These are phyloP conservation scores for Anthophora plumipes DNA, from an alignment of 2,888 invertebrate species.

Conservation along the genomic window DNA sequence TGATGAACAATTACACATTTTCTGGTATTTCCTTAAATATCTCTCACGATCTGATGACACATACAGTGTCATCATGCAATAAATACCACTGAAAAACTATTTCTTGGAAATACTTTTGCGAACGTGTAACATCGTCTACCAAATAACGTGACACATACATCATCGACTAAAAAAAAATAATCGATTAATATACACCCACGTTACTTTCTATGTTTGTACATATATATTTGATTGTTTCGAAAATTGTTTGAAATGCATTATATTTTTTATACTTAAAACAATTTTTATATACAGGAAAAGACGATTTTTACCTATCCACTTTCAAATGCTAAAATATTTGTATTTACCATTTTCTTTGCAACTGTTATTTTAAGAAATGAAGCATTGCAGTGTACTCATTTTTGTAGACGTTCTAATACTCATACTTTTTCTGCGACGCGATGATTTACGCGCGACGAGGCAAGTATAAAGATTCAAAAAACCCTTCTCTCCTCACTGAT, in stretches of 20 bases:
- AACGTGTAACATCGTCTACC: slow-evolving; percentile 20
- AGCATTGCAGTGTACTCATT: too few relatives aligned
- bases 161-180: slow-evolving; percentile 19
- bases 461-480: too few relatives aligned
- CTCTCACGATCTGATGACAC: not conserved
- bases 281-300: not conserved
- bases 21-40: not conserved
- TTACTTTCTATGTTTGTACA: not conserved
- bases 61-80: not conserved
- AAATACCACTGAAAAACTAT: not conserved
- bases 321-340: not conserved
- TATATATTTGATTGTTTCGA: too few relatives aligned
- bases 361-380: not conserved
- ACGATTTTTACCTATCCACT: not conserved
- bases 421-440: too few relatives aligned
- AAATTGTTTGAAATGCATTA: too few relatives aligned
- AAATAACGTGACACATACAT: not conserved
- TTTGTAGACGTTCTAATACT: too few relatives aligned
- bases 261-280: not conserved
- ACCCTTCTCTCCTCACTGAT: too few relatives aligned
- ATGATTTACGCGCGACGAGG: too few relatives aligned
- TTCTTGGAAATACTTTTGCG: slow-evolving; percentile 1
- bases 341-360: not conserved
- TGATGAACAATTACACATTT: not conserved
- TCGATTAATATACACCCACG: slow-evolving; percentile 27